Evolutionary conservation across 2,888 invertebrate species (phyloP), one percentile per base, ranked within the genome.

Genomic region (Drosophila infuscata): DNA sequence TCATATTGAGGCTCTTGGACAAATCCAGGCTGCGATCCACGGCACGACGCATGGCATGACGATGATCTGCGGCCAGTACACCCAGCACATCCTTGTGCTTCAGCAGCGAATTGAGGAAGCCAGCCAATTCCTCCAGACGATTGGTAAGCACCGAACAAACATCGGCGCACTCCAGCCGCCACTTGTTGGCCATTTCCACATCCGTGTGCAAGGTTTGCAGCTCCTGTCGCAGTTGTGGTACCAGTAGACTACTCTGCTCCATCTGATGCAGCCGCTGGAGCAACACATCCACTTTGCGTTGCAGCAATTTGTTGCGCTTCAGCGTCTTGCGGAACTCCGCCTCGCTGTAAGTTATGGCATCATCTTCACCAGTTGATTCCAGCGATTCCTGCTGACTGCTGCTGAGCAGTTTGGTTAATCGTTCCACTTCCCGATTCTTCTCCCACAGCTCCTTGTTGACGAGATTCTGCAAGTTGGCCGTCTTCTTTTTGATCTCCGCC

Each of bases 51-150:
- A 95, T 92, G 17, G 94, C 93, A 58, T 92, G 92, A n/a, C 94
- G 94, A 70, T 94, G 93, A 67, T 94, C 94, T 3, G 92, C 92
- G 0, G 94, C 94, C 56, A 95, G 81, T 49, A 94, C 93, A 25
- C 94, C 94, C 11, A 94, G 79, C n/a, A 94, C 93, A 54, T 94
- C 93, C 83, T 94, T 94, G 71, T 95, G 94, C 77, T 94, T 94
- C 1, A 95, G 92, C 56, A 95, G 90, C 0, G 95, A 94, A 75
- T 95, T 94, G 12, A 95, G 92, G 87, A 95, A 95, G 17, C 94
- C 93, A 0, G 95, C 95, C 51, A 95, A 89, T 83, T 95, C 95
- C 79, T 95, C 95, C 6, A 95, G 86, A 0, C 95, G 94, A 36
- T 92, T 93, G 29, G 94, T 94, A 9, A 95, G 91, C 49, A 94